Evolutionary conservation across 2,797 vertebrate species (phyloP), one percentile per base, ranked within the genome.

Genomic region (Cyprinodon diabolis): DNA sequence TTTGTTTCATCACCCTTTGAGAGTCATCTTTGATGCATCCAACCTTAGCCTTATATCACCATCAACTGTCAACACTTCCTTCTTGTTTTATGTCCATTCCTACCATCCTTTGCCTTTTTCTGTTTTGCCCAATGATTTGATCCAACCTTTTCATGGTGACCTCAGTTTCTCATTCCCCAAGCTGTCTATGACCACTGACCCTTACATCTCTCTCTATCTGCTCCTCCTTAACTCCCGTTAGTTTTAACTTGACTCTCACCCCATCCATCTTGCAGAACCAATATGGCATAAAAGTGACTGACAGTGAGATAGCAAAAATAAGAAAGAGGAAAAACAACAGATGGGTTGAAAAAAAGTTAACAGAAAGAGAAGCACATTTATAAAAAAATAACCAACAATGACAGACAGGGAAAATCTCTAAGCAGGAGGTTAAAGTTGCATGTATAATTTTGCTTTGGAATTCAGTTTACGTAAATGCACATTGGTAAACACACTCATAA

Each of bases 101-200:
- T 52, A 74, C 57, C 43, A 52, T 66, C 68, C 19, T 63, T 63
- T 25, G 62, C 49, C 51, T 71, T 66, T 14, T 48, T 35, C 25
- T 47, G 49, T 76, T 83, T 84, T 68, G 65, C 78, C 78, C 67
- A 62, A 23, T 56, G 40, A 66, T 72, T 69, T 72, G 43, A 58
- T 60, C 51, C 67, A 49, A 15, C 30, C 68, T 75, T 65, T 76
- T 70, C 51, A 58, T 45, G 65, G n/a, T 69, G 66, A 79, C 75
- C 68, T 25, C 4, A 52, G 1, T 73, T 76, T 67, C 77, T 74
- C 69, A 78, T 85, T 25, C 72, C 70, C 49, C 60, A 4, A 65
- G 25, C 71, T 83, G 69, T 87, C 76, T 73, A 68, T 87, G 85
- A 85, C n/a, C 15, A 13, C 72, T 75, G 69, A 84, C 77, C 68